phyloP scores from a whole-genome alignment of 1,140 invertebrate genomes.

The Lordiphosa clarofinis region DNA sequence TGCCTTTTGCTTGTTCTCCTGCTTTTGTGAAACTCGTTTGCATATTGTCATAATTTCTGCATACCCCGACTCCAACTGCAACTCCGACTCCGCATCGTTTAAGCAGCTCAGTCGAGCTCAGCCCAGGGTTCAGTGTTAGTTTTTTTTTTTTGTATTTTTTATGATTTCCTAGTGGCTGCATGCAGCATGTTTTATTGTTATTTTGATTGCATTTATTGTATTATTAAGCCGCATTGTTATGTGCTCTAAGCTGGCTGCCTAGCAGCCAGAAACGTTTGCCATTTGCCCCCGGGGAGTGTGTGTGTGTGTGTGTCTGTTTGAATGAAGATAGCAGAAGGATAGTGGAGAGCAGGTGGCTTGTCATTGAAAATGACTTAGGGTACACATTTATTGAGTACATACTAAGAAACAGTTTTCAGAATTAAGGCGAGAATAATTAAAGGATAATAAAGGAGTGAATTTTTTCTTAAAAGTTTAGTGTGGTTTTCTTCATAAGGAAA shows the following conservation, averaged over 20 bases:
- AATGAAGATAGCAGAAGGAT: slow-evolving; percentile 9
- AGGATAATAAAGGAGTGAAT: too few relatives aligned
- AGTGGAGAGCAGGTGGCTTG: slow-evolving; percentile 7
- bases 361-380: background rate
- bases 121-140: slow-evolving; percentile 40
- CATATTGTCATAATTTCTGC: slow-evolving; percentile 76
- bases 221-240: slow-evolving; percentile 78
- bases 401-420: too few relatives aligned
- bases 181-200: slow-evolving; percentile 79
- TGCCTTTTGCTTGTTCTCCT: slow-evolving; percentile 49
- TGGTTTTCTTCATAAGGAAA: too few relatives aligned
- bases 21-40: slow-evolving; percentile 72
- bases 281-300: slow-evolving; percentile 14
- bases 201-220: slow-evolving; percentile 79
- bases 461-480: too few relatives aligned
- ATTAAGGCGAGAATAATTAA: too few relatives aligned
- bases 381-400: background rate
- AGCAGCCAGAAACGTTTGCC: slow-evolving; percentile 40
- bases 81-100: slow-evolving; percentile 43
- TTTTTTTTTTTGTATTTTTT: slow-evolving; percentile 30
- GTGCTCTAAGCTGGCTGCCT: slow-evolving; percentile 50
- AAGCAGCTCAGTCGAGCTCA: slow-evolving; percentile 42
- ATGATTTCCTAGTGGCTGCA: slow-evolving; percentile 38
- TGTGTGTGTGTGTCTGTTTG: slow-evolving; percentile 1
- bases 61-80: slow-evolving; percentile 25